A percentile compares a stretch with the other conserved stretches of the same genome.
Conservation (phyloP, 2,888 invertebrate species). For the Campoplex nolae region DNA sequence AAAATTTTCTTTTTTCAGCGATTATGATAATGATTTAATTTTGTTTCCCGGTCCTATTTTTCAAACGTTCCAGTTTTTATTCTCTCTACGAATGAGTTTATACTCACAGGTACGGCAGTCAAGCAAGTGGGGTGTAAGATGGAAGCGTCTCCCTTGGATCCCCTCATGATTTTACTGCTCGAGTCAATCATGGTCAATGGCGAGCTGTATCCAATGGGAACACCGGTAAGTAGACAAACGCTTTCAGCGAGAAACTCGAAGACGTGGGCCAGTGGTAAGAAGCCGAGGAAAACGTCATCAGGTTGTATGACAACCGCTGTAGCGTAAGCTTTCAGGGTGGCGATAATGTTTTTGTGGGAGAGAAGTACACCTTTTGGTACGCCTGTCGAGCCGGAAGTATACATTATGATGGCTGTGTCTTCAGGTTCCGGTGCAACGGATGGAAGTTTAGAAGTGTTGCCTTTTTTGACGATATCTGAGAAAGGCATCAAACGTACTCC, state of each 20-base stretch:
- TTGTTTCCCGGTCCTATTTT: no score
- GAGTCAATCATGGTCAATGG: constrained; percentile 96
- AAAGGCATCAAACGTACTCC: constrained; percentile 91
- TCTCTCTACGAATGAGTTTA: neutral
- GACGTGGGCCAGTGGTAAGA: constrained; percentile 98
- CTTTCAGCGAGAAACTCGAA: constrained; percentile 97
- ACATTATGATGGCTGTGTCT: constrained; percentile 99
- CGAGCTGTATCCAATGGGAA: constrained; percentile 98
- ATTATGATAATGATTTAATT: no score
- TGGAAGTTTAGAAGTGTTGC: constrained; percentile 82
- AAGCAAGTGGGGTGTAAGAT: constrained; percentile 96
- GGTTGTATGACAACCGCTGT: constrained; percentile 90
- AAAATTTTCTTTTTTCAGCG: no score
- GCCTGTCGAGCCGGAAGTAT: constrained; percentile 99
- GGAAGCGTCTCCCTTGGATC: constrained; percentile 97
- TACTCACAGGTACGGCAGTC: constrained; percentile 96
- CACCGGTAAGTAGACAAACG: constrained; percentile 93
- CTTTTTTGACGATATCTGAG: constrained; percentile 88
- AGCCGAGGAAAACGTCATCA: constrained; percentile 96
- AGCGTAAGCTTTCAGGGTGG: constrained; percentile 92
- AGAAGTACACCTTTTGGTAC: constrained; percentile 96
- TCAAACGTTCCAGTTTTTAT: neutral
- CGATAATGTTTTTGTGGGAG: constrained; percentile 92
- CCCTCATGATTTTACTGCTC: constrained; percentile 98
- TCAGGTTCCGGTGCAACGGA: constrained; percentile 87